These are phyloP conservation scores for Drosophila nasuta DNA, from an alignment of 1,140 invertebrate species.

Conservation along the genomic window DNA sequence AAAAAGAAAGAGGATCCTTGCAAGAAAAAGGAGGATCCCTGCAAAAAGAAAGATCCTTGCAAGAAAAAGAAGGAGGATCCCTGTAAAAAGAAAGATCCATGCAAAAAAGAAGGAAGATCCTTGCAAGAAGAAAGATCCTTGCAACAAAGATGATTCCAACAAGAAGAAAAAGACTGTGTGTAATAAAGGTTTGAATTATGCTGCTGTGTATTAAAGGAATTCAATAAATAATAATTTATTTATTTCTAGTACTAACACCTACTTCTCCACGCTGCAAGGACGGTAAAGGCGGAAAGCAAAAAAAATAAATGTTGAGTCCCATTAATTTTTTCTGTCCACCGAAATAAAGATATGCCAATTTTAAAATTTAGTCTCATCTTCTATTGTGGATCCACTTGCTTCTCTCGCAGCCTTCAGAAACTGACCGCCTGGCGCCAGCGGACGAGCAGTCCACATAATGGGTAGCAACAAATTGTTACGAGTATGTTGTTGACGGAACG, in stretches of 20 bases:
- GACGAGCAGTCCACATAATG: conserved; percentile 31
- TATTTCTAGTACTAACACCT: too few relatives aligned
- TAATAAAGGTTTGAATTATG: background rate
- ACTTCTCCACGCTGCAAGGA: conserved; percentile 15
- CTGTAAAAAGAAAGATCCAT: conserved; percentile 21
- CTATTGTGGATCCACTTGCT: background rate
- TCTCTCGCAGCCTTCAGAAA: background rate
- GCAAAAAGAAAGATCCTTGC: conserved; percentile 18
- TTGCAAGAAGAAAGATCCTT: conserved; percentile 2
- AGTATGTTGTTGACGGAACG: conserved; percentile 43
- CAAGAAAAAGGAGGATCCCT: conserved; percentile 7
- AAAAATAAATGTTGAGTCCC: background rate
- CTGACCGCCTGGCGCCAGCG: conserved; percentile 29
- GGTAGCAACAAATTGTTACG: conserved; percentile 37
- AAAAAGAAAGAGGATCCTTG: conserved; percentile 10
- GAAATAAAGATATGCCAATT: too few relatives aligned
- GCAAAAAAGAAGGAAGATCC: conserved; percentile 20
- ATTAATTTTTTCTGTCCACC: too few relatives aligned
- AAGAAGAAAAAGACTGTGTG: conserved; percentile 9
- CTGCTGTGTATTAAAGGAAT: too few relatives aligned
- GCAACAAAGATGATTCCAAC: conserved; percentile 1
- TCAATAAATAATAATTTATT: too few relatives aligned
- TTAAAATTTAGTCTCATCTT: background rate
- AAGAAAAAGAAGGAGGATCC: conserved; percentile 11
- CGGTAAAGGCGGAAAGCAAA: background rate